A percentile compares a stretch with the other conserved stretches of the same genome.
These are phyloP conservation scores for Melanostoma mellinum DNA, from an alignment of 2,888 invertebrate species.

Conservation along the genomic window DNA sequence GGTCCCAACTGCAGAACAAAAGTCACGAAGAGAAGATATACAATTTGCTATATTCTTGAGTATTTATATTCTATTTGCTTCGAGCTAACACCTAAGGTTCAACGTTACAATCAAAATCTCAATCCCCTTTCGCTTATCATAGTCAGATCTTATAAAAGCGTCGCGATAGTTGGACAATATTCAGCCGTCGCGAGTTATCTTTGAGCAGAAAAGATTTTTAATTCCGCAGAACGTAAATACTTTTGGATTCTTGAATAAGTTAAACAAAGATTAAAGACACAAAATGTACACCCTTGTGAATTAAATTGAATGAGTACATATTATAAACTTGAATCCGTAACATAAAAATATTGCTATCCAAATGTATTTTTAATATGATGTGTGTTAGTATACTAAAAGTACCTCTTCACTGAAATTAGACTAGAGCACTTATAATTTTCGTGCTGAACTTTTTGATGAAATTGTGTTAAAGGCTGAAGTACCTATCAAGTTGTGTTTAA, in stretches of 20 bases:
- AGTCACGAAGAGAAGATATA: conserved; percentile 30
- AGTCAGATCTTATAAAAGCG: conserved; percentile 30
- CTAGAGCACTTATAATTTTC: no score
- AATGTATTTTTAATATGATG: no score
- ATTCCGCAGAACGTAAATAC: not conserved
- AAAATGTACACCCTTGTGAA: no score
- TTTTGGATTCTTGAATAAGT: not conserved
- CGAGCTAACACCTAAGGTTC: conserved; percentile 40
- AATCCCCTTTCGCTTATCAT: conserved; percentile 48
- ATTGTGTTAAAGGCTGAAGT: no score
- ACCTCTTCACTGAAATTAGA: no score
- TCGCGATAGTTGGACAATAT: conserved; percentile 37
- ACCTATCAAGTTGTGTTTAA: no score
- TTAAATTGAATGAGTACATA: no score
- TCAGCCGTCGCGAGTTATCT: conserved; percentile 50
- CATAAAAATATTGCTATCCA: no score
- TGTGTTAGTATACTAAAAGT: no score
- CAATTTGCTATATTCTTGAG: conserved; percentile 24
- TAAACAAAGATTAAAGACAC: not conserved
- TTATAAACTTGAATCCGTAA: no score
- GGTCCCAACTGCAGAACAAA: conserved; percentile 8
- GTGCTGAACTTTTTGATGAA: no score
- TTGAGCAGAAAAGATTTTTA: conserved; percentile 9
- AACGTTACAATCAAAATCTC: conserved; percentile 33
- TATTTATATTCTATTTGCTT: conserved; percentile 41